Base-by-base conservation (phyloP, 2,113 vertebrate genomes). In the Tilapia sparmanii region DNA sequence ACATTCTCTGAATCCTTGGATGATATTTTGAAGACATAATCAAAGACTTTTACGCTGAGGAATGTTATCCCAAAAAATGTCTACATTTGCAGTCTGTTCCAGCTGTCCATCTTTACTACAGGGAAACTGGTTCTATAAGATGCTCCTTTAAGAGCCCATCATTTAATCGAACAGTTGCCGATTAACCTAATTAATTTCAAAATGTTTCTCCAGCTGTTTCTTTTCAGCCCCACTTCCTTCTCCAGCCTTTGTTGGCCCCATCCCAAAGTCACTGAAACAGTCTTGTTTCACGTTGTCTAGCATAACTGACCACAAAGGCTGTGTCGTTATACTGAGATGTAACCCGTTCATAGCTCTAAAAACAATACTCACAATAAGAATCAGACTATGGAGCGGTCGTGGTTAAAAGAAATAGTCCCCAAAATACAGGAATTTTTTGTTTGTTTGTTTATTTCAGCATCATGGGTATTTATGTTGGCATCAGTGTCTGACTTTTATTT, bases 371-470 rank as follows among this genome's bases (percentile, higher is more conserved):
- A 29, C 24, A 29, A 3, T 16, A 31, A 31, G 13, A 59, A 9
- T 59, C 26, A 16, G 26, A 1, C 5, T 29, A 9, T 29, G 55
- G 24, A 59, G 55, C 4, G 2, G 13, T 57, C 1, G 2, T 29
- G 55, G 55, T 59, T 59, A 29, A 16, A 59, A 59, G 1, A 29
- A 57, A 57, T 57, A 9, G 55, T 26, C 11, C 54, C 3, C 7
- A 2, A 26, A 59, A 16, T 61, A 61, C 57, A 31, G 5, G 15
- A 0, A 0, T 0, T 3, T 3, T 1, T 18, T 53, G 24, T 24
- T 24, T 42, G 2, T 59, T 6, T 31, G 8, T 18, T 4, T 18
- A 61, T 33, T 6, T 61, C 16, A 61, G 57, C 0, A 61, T 61
- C 29, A 31, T 18, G 15, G 57, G 1, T 6, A 0, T 18, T 61